Base-by-base conservation (phyloP, 2,113 vertebrate species). In the Cephalopholis sonnerati region DNA sequence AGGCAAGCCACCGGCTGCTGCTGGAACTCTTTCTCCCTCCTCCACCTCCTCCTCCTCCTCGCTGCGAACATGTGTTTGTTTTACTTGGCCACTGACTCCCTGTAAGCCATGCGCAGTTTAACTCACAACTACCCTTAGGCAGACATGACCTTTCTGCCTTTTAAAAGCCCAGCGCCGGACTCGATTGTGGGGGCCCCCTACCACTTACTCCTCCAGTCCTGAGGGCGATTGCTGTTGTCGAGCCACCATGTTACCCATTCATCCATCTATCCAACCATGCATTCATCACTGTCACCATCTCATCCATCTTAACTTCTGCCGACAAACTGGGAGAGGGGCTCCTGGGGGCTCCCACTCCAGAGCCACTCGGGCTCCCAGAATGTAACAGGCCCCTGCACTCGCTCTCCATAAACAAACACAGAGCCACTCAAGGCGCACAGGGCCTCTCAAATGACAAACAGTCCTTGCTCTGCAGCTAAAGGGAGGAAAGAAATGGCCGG, bases 351-450 rank as follows among this genome's bases (percentile, higher is more conserved):
- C 71, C 87, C 53, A 67, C 86, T 88, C 80, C 83, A 82, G 74
- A 89, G 87, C 89, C 91, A 91, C 87, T 92, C 83, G 66, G 92
- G 83, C 91, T 93, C 89, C 88, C 87, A 92, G 90, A 90, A 91
- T 85, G 82, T 76, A 89, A 86, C 87, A 70, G 91, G 90, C 87
- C 92, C 88, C 77, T 85, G 93, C 85, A 75, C 86, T 93, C 90
- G 82, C 82, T 92, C 93, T 93, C 88, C 91, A 93, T 94, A 95
- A 95, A 95, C 95, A 95, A 95, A 95, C 93, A 94, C 81, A 73
- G 89, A 90, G 85, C 85, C 93, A 93, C 93, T 95, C 87, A 80
- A 85, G 87, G 81, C 72, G 44, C 83, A 85, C 29, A 10, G 87
- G 89, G 89, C 89, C 91, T 92, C 92, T 93, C 74, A 80, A 62